Evolutionary conservation across 2,888 invertebrate genomes (phyloP).

Genomic region (Leptinotarsa tumamoca): DNA sequence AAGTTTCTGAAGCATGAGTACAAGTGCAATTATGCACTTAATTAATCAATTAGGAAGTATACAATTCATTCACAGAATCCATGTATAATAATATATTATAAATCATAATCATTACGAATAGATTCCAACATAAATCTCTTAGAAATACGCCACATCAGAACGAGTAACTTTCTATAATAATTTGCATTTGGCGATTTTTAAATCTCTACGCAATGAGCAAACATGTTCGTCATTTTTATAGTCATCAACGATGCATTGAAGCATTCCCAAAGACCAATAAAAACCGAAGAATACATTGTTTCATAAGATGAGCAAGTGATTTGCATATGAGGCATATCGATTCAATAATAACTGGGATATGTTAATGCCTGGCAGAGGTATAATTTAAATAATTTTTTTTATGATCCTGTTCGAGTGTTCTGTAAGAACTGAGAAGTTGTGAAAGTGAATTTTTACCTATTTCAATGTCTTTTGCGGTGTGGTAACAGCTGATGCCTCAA

Average conservation of each 20-base stretch:
- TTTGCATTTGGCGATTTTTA: neutral
- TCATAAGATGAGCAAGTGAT: conserved; percentile 36
- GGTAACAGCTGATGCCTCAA: neutral
- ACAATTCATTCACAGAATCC: too few species aligned
- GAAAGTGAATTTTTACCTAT: conserved; percentile 14
- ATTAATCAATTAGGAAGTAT: too few species aligned
- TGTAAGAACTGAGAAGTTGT: conserved; percentile 11
- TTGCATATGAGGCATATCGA: conserved; percentile 36
- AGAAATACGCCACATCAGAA: too few species aligned
- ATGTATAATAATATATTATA: too few species aligned
- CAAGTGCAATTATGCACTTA: too few species aligned
- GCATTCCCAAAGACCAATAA: conserved; percentile 31
- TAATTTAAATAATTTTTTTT: conserved; percentile 28
- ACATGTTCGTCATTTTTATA: conserved; percentile 25
- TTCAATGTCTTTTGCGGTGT: conserved; percentile 1
- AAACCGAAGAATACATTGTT: conserved; percentile 38
- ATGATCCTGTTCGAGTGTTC: neutral
- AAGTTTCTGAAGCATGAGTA: too few species aligned
- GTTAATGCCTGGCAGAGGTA: conserved; percentile 23
- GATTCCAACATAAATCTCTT: too few species aligned
- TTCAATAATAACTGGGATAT: conserved; percentile 26
- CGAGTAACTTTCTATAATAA: conserved; percentile 1
- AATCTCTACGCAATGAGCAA: conserved; percentile 5
- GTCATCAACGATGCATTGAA: conserved; percentile 33
- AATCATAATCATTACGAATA: too few species aligned